Conservation (phyloP, 2,113 vertebrate species). For the Panthera leo region DNA sequence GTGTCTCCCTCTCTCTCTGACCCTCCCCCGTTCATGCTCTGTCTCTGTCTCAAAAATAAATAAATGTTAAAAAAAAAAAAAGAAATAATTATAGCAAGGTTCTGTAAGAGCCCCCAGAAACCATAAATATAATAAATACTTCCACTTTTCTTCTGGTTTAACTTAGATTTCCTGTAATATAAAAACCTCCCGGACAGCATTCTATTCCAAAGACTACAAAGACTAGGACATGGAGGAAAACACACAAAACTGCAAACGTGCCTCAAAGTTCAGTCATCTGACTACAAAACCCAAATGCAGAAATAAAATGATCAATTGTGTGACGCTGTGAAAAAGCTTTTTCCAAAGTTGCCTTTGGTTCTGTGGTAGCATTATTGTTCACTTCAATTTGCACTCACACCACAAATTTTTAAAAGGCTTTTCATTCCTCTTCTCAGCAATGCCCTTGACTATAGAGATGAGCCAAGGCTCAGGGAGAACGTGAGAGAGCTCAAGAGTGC, state of each 20-base stretch:
- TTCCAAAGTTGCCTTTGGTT: not conserved
- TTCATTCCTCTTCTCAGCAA: not conserved
- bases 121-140: not conserved
- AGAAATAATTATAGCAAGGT: not conserved
- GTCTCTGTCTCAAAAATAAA: too few relatives aligned
- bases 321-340: not conserved
- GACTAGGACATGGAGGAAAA: not conserved
- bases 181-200: not conserved
- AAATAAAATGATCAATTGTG: not conserved
- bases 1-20: too few relatives aligned
- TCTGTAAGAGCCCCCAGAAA: not conserved
- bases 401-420: not conserved
- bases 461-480: not conserved
- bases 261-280: not conserved
- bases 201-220: not conserved
- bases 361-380: too few relatives aligned
- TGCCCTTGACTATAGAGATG: rapidly evolving
- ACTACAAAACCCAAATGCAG: not conserved
- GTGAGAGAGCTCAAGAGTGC: too few relatives aligned
- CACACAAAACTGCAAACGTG: not conserved
- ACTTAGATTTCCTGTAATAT: not conserved
- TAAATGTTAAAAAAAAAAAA: not conserved
- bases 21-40: too few relatives aligned
- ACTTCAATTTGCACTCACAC: not conserved
- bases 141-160: not conserved